These are phyloP conservation scores for Patella pellucida DNA, from an alignment of 2,888 invertebrate species.

Conservation along the genomic window DNA sequence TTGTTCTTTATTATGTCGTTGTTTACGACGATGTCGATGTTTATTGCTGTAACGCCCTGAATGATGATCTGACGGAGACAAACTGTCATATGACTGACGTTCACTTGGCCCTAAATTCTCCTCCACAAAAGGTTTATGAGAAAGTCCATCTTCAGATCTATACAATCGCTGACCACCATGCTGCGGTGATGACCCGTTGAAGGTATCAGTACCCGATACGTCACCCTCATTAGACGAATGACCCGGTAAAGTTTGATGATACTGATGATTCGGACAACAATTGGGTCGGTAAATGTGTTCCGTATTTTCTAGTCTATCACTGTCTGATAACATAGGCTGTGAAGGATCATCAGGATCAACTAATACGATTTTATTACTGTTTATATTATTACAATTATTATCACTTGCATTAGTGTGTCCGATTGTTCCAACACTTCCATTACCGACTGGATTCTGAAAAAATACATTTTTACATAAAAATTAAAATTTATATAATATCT, in stretches of 20 bases:
- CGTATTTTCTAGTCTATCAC: neutral
- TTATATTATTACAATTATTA: constrained; percentile 58
- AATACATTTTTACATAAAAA: too few relatives aligned
- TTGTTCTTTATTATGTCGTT: constrained; percentile 46
- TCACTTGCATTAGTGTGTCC: constrained; percentile 51
- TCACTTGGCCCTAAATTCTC: neutral
- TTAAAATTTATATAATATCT: neutral
- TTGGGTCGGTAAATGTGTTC: neutral
- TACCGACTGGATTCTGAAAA: constrained; percentile 1
- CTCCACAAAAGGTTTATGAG: neutral
- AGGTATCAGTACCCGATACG: neutral
- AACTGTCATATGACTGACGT: constrained; percentile 15
- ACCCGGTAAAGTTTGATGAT: constrained; percentile 7
- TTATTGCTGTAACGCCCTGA: constrained; percentile 31
- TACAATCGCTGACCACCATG: neutral
- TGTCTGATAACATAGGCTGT: neutral
- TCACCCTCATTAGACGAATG: neutral
- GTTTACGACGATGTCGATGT: constrained; percentile 48
- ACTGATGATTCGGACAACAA: constrained; percentile 4
- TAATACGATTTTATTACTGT: constrained; percentile 42
- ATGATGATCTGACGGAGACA: constrained; percentile 18
- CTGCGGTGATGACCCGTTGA: neutral
- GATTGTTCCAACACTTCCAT: neutral
- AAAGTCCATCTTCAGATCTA: neutral
- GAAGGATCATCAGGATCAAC: neutral